Evolutionary conservation across 2,113 vertebrate species (phyloP).

Genomic region (Phocoena phocoena): DNA sequence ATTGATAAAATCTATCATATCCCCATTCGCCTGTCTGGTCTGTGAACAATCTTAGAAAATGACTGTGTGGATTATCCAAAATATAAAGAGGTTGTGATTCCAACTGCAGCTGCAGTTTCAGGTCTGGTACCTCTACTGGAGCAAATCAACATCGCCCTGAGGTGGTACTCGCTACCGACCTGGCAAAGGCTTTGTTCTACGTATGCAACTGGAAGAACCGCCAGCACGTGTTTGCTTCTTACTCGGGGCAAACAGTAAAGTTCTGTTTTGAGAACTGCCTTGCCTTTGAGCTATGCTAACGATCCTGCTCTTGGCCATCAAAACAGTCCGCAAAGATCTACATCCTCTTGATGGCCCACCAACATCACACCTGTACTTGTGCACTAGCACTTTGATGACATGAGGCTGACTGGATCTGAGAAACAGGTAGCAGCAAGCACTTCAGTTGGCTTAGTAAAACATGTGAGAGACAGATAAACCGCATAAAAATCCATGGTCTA

Average conservation of each 20-base stretch:
- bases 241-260: not conserved
- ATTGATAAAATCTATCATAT: not conserved
- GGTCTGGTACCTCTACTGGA: not conserved
- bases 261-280: not conserved
- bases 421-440: not conserved
- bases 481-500: not conserved
- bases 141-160: not conserved
- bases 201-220: not conserved
- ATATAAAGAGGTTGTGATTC: not conserved
- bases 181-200: not conserved
- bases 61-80: not conserved
- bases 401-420: not conserved
- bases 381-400: not conserved
- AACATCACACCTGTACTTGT: not conserved
- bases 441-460: not conserved
- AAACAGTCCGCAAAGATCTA: not conserved
- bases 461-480: not conserved
- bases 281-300: not conserved
- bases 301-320: not conserved
- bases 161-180: fast-evolving
- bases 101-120: not conserved
- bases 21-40: not conserved
- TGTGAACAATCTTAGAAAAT: not conserved
- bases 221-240: not conserved
- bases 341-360: not conserved